phyloP scores from a whole-genome alignment of 2,888 invertebrate genomes.

The Alcis repandata region DNA sequence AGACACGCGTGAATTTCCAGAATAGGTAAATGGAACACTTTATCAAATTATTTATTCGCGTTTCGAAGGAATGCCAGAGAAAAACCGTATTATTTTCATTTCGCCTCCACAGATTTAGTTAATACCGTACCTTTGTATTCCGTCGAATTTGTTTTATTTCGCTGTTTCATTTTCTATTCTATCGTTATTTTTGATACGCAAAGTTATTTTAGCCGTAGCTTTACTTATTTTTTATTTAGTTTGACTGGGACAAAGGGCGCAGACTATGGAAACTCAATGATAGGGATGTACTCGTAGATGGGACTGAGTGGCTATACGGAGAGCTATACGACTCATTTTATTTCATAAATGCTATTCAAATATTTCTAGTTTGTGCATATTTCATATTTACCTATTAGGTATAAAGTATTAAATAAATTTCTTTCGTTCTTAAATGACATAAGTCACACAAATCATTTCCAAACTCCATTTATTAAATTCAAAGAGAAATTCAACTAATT shows the following conservation, averaged over 20 bases:
- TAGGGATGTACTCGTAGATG: neutral
- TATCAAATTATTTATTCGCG: conserved; percentile 42
- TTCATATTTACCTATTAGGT: neutral
- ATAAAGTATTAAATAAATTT: too few species aligned
- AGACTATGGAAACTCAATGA: conserved; percentile 15
- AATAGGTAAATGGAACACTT: conserved; percentile 37
- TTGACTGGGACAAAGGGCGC: conserved; percentile 1
- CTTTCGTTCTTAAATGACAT: neutral
- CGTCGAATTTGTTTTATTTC: conserved; percentile 34
- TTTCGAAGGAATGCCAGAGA: conserved; percentile 25
- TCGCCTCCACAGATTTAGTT: conserved; percentile 37
- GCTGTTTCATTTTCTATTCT: conserved; percentile 36
- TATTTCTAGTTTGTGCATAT: neutral
- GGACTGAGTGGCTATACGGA: neutral
- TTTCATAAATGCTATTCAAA: neutral
- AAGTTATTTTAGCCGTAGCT: conserved; percentile 12
- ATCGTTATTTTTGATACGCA: conserved; percentile 26
- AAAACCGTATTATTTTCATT: conserved; percentile 38
- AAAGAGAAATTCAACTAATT: too few species aligned
- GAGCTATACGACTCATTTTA: neutral
- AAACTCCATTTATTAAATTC: neutral
- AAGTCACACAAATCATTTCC: neutral
- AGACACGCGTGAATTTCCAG: conserved; percentile 21
- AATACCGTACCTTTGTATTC: conserved; percentile 34
- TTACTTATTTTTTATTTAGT: conserved; percentile 9